Conservation (phyloP, 2,888 invertebrate genomes). For the Mythimna ferrago region DNA sequence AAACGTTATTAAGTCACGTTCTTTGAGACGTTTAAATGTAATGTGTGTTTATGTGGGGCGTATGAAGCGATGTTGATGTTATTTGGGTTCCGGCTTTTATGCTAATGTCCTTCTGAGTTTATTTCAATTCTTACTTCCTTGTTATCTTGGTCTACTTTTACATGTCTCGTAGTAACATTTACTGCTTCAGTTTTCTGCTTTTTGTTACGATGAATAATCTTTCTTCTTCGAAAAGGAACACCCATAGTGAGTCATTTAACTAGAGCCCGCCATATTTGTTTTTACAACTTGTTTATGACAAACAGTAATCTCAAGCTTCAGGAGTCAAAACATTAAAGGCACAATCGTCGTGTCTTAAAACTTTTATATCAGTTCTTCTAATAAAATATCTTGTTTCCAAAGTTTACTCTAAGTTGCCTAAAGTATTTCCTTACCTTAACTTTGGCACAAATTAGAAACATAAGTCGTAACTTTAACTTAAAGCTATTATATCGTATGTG, state of each 20-base stretch:
- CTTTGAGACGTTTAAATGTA: constrained; percentile 44
- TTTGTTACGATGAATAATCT: neutral
- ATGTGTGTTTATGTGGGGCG: constrained; percentile 36
- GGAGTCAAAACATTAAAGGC: constrained; percentile 2
- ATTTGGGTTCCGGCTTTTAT: constrained; percentile 16
- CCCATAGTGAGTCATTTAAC: neutral
- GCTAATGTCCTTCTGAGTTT: constrained; percentile 12
- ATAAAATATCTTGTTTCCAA: constrained; percentile 32
- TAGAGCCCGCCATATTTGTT: constrained; percentile 9
- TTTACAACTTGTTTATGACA: constrained; percentile 32
- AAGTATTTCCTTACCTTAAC: constrained; percentile 33
- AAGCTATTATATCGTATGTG: constrained; percentile 46
- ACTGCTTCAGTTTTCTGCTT: neutral
- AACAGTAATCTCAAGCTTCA: constrained; percentile 11
- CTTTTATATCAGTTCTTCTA: constrained; percentile 32
- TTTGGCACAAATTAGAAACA: constrained; percentile 50
- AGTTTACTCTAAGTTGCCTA: constrained; percentile 1
- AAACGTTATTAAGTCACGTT: constrained; percentile 58
- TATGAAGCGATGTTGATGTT: constrained; percentile 42
- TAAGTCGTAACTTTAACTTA: constrained; percentile 34
- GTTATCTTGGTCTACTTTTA: neutral
- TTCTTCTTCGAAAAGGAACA: neutral
- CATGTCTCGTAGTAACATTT: neutral
- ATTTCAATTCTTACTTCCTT: neutral
- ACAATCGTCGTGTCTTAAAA: constrained; percentile 26